A percentile compares a stretch with the other conserved stretches of the same genome.
Conservation (phyloP, 64 coral and sea anemone species). For the Porites australiensis region DNA sequence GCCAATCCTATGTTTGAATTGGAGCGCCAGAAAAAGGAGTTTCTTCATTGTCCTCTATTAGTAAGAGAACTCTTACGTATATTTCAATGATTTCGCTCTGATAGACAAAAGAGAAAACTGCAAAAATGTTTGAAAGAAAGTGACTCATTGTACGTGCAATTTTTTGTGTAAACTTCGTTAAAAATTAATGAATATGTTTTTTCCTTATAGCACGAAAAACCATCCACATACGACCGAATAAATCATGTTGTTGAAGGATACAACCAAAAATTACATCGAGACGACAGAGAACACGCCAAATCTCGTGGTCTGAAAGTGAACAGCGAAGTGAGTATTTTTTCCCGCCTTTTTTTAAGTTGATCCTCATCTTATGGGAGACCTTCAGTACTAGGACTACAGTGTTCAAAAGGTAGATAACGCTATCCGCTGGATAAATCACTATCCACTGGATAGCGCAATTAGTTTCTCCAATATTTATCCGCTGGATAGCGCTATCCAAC, state of each 20-base stretch:
- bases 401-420: too few species aligned
- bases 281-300: conserved; percentile 91
- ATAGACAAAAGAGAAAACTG: background rate
- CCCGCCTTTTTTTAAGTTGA: background rate
- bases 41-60: too few species aligned
- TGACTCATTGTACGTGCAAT: too few species aligned
- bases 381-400: background rate
- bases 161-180: background rate
- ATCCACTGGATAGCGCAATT: too few species aligned
- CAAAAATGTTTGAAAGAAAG: background rate
- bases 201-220: conserved; percentile 63
- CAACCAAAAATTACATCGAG: conserved; percentile 87
- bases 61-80: background rate
- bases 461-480: too few species aligned
- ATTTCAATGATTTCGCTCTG: background rate
- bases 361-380: background rate
- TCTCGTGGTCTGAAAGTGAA: conserved; percentile 88
- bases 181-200: background rate
- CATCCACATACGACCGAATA: conserved; percentile 88
- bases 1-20: too few species aligned
- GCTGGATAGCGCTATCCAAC: too few species aligned
- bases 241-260: conserved; percentile 83
- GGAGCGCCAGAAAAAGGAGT: too few species aligned
- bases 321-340: conserved; percentile 62
- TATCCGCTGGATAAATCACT: too few species aligned